Percentiles rank a stretch among this genome's conserved stretches.
Conservation (phyloP, 2,888 invertebrate species). For the Hydrotaea diabolus region DNA sequence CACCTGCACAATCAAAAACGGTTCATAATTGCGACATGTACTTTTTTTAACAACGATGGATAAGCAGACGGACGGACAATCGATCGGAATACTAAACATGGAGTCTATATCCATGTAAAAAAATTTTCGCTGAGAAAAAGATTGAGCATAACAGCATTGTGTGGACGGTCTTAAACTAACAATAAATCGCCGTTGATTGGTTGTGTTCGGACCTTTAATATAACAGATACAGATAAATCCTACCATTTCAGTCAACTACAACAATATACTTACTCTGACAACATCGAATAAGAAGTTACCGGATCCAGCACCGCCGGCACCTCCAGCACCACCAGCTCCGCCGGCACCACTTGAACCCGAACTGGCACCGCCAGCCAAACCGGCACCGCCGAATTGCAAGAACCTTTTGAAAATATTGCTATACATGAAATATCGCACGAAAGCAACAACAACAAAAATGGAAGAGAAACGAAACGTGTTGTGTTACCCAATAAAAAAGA, state of each 20-base stretch:
- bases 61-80: too few relatives aligned
- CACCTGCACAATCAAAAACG: too few relatives aligned
- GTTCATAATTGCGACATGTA: too few relatives aligned
- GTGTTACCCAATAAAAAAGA: conserved; percentile 50
- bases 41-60: too few relatives aligned
- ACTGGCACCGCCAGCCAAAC: conserved; percentile 74
- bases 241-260: not conserved
- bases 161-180: too few relatives aligned
- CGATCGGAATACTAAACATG: too few relatives aligned
- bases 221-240: not conserved
- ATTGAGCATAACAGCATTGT: too few relatives aligned
- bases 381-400: conserved; percentile 81
- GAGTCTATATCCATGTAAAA: too few relatives aligned
- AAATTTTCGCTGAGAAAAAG: too few relatives aligned
- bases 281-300: conserved; percentile 95
- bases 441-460: not conserved
- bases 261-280: conserved; percentile 87
- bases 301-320: conserved; percentile 84
- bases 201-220: too few relatives aligned
- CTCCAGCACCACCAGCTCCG: conserved; percentile 81
- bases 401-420: conserved; percentile 80
- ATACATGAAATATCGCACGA: conserved; percentile 61
- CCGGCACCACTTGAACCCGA: conserved; percentile 70
- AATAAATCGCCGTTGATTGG: too few relatives aligned
- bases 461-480: conserved; percentile 40